Base-by-base conservation (phyloP, 1,140 invertebrate genomes). In the Andrena cerasifolii region DNA sequence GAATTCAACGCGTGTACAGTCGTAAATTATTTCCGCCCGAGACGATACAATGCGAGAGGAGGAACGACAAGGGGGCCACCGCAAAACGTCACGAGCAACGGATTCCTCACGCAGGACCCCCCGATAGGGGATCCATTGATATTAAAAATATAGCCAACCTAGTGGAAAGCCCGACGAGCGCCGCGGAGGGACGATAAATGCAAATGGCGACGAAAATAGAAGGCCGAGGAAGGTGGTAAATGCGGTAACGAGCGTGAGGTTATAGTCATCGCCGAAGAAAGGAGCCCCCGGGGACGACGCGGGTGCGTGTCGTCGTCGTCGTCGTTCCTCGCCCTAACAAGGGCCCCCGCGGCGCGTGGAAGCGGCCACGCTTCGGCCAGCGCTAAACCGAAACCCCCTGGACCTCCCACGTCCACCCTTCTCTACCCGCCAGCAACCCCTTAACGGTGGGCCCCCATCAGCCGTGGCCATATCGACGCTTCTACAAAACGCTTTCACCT, bases 391-490 rank as follows among this genome's bases (percentile, higher is more conserved):
- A 78, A 83, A 82, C 49, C 75, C 78, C 70, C 70, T 49, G 75
- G 76, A 80, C 72, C 73, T 70, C 67, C 72, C 77, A 61, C 71
- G 49, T 53, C 62, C 59, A 28, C 26, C 67, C 53, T 75, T 47
- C 40, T 31, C 54, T n/a, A n/a, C n/a, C 18, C 18, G 8, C 31
- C n/a, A 67, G 56, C 79, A 84, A 85, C 79, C 84, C 83, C 72
- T 79, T 82, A 31, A 58, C 63, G 54, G 12, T 59, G 56, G 26
- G 40, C 28, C 53, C 82, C 70, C 74, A 65, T 74, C 40, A 14
- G 58, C 80, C 51, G 53, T 76, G 70, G 80, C 71, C 81, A 83
- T 88, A 88, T 90, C 87, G 79, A 86, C 84, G 84, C 73, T 85
- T 80, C 84, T 83, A 82, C 83, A 87, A 84, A 84, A 73, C 68